phyloP scores from a whole-genome alignment of 2,113 vertebrate species.

The Hyperopisus bebe region DNA sequence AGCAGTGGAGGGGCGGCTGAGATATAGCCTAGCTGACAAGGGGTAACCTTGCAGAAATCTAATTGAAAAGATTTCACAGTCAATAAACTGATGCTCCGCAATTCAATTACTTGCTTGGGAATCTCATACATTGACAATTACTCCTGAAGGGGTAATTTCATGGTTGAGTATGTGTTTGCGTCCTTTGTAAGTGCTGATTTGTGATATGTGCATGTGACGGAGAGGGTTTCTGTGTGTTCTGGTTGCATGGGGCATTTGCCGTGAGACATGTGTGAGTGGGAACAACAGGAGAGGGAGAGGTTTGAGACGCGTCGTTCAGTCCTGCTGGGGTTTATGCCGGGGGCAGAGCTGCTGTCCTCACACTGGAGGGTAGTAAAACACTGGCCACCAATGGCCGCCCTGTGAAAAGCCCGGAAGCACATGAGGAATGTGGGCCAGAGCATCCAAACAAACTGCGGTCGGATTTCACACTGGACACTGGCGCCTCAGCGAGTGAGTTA shows the following conservation, averaged over 20 bases:
- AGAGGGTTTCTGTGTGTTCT: neutral
- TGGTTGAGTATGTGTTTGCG: neutral
- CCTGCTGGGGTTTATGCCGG: neutral
- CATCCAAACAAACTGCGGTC: neutral
- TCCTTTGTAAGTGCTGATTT: slow-evolving; percentile 4
- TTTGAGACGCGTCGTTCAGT: neutral
- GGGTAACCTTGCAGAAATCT: slow-evolving; percentile 14
- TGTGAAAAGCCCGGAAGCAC: neutral
- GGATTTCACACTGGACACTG: neutral
- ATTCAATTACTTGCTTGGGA: slow-evolving; percentile 2
- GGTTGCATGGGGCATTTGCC: neutral
- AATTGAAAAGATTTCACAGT: slow-evolving; percentile 13
- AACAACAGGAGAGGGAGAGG: neutral
- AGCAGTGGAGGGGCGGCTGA: neutral
- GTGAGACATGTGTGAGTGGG: neutral
- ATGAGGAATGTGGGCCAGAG: neutral
- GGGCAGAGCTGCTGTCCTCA: neutral
- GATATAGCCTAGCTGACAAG: neutral
- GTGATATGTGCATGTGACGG: neutral
- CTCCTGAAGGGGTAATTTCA: neutral
- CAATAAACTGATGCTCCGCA: slow-evolving; percentile 3
- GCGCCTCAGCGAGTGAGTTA: neutral
- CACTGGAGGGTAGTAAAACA: neutral
- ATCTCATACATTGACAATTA: slow-evolving; percentile 9
- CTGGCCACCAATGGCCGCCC: too few relatives aligned